phyloP scores from a whole-genome alignment of 2,888 invertebrate species.

The Chloroclystis v-ata region DNA sequence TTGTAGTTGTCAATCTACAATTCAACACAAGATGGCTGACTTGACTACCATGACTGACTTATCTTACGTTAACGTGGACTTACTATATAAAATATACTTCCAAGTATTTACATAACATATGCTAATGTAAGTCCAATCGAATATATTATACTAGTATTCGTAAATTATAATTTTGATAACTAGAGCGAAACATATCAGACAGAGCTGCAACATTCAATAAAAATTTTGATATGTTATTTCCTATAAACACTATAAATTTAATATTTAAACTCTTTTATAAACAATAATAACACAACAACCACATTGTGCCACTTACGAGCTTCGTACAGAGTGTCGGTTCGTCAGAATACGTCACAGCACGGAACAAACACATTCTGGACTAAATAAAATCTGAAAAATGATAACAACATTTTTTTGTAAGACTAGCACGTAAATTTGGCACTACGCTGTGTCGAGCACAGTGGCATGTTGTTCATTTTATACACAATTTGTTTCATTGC shows the following conservation, averaged over 20 bases:
- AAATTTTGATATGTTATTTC: constrained; percentile 31
- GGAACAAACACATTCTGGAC: constrained; percentile 77
- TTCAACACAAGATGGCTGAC: constrained; percentile 31
- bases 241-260: constrained; percentile 26
- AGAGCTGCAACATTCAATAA: constrained; percentile 23
- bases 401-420: constrained; percentile 74
- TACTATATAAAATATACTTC: constrained; percentile 23
- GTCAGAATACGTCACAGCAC: constrained; percentile 72
- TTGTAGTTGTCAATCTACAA: constrained; percentile 41
- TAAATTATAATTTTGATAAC: constrained; percentile 15
- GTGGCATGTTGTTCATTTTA: constrained; percentile 69
- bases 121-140: constrained; percentile 1
- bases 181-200: constrained; percentile 20
- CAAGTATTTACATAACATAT: constrained; percentile 5
- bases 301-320: constrained; percentile 51
- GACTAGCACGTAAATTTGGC: constrained; percentile 78
- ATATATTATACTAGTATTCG: constrained; percentile 6
- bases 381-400: constrained; percentile 78
- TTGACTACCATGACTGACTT: constrained; percentile 17
- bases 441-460: constrained; percentile 71
- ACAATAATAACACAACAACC: constrained; percentile 45
- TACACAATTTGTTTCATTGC: constrained; percentile 47
- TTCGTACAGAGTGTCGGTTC: constrained; percentile 66
- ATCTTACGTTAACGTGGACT: constrained; percentile 26
- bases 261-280: constrained; percentile 28